Evolutionary conservation across 2,797 vertebrate genomes (phyloP).

Genomic region (Clarias platycephalus): DNA sequence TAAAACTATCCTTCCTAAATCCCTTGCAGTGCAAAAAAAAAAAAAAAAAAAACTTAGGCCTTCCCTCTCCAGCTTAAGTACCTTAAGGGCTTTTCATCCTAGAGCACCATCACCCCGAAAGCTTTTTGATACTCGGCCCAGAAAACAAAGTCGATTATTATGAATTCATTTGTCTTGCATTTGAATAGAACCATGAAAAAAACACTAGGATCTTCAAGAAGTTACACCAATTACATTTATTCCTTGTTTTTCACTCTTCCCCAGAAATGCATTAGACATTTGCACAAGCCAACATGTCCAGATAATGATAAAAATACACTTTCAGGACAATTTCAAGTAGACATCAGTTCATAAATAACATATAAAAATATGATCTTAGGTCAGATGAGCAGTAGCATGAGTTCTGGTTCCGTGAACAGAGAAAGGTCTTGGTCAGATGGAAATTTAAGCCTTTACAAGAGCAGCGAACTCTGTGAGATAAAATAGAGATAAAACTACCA

Average conservation of each 20-base stretch:
- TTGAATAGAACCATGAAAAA: constrained; percentile 42
- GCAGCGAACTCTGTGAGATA: constrained; percentile 75
- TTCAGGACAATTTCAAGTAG: constrained; percentile 68
- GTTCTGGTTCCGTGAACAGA: constrained; percentile 75
- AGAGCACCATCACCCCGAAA: constrained; percentile 27
- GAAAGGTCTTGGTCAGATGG: constrained; percentile 73
- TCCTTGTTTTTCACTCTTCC: constrained; percentile 81
- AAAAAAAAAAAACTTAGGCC: constrained; percentile 11
- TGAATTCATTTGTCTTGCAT: neutral
- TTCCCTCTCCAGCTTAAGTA: constrained; percentile 53
- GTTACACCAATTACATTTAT: constrained; percentile 82
- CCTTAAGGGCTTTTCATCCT: constrained; percentile 53
- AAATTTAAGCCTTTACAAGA: constrained; percentile 79
- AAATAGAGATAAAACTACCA: constrained; percentile 61
- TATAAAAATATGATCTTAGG: constrained; percentile 74
- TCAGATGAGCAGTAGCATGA: constrained; percentile 69
- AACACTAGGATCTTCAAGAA: constrained; percentile 43
- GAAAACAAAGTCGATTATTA: neutral
- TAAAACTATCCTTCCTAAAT: constrained; percentile 62
- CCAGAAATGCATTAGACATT: constrained; percentile 76
- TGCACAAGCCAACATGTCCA: constrained; percentile 73
- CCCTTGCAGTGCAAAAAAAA: constrained; percentile 38
- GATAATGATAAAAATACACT: constrained; percentile 65
- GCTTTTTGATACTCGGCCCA: constrained; percentile 40
- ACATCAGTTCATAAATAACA: constrained; percentile 80